Conservation (phyloP, 2,888 invertebrate species). For the Drosophila prolongata region DNA sequence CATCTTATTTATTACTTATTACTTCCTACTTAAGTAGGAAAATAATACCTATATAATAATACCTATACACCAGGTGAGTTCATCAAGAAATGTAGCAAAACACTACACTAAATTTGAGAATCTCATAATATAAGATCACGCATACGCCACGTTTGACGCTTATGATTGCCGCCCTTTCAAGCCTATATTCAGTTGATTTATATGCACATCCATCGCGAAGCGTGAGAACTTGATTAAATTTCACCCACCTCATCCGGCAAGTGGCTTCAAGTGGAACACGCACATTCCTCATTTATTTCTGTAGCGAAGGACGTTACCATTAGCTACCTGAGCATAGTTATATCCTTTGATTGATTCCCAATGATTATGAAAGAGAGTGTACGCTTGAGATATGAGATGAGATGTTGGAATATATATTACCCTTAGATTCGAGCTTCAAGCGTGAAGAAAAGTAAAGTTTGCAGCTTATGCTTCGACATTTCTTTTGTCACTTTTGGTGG, state of each 20-base stretch:
- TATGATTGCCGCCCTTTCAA: conserved; percentile 27
- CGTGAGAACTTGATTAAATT: conserved; percentile 28
- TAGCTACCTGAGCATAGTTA: conserved; percentile 54
- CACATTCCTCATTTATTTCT: conserved; percentile 29
- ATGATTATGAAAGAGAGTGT: conserved; percentile 26
- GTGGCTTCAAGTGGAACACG: conserved; percentile 32
- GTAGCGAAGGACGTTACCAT: conserved; percentile 33
- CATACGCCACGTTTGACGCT: conserved; percentile 42
- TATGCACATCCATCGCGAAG: conserved; percentile 53
- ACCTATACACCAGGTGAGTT: too few relatives aligned
- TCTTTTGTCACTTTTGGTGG: conserved; percentile 15
- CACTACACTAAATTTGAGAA: too few relatives aligned
- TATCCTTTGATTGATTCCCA: conserved; percentile 61
- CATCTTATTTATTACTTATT: too few relatives aligned
- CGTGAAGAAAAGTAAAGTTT: conserved; percentile 7
- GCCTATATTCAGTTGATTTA: conserved; percentile 41
- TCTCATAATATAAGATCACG: conserved; percentile 18
- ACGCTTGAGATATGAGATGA: conserved; percentile 20
- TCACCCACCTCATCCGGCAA: conserved; percentile 14
- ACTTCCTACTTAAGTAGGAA: too few relatives aligned
- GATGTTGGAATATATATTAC: conserved; percentile 2
- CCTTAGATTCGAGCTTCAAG: conserved; percentile 30
- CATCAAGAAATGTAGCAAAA: too few relatives aligned
- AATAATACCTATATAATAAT: too few relatives aligned
- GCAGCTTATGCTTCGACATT: conserved; percentile 28